Evolutionary conservation across 2,113 vertebrate species (phyloP).

Genomic region (Lonchura striata): DNA sequence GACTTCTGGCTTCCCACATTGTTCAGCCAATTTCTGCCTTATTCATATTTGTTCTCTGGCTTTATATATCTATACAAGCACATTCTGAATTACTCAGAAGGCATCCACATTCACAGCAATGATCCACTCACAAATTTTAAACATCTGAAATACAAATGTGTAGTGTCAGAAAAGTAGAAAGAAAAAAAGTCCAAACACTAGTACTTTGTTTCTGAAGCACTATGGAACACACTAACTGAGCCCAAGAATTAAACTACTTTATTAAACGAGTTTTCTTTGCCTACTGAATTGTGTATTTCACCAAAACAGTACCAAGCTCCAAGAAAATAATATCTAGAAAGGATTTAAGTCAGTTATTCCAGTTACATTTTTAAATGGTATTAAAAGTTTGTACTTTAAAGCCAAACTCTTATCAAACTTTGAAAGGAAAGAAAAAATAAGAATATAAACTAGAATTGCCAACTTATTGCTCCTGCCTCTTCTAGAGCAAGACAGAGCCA

Average conservation of each 20-base stretch:
- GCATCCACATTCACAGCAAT: background rate
- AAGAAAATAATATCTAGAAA: background rate
- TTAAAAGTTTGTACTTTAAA: background rate
- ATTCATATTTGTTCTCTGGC: background rate
- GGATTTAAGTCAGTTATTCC: background rate
- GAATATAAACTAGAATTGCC: background rate
- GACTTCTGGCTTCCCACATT: conserved; percentile 18
- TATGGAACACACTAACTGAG: background rate
- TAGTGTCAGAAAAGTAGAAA: background rate
- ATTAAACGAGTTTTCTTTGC: background rate
- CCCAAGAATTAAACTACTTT: background rate
- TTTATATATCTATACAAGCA: background rate
- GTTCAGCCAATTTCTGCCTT: conserved; percentile 26
- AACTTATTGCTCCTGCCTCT: background rate
- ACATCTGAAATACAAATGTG: background rate
- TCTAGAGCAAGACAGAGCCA: background rate
- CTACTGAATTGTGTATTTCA: background rate
- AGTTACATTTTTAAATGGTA: background rate
- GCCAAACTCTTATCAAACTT: background rate
- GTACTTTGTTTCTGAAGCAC: conserved; percentile 6
- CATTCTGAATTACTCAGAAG: background rate
- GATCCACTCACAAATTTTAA: background rate
- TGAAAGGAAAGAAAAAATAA: background rate
- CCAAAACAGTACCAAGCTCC: background rate
- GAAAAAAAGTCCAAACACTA: background rate